Conservation (phyloP, 2,113 vertebrate species). For the Piprites chloris region DNA sequence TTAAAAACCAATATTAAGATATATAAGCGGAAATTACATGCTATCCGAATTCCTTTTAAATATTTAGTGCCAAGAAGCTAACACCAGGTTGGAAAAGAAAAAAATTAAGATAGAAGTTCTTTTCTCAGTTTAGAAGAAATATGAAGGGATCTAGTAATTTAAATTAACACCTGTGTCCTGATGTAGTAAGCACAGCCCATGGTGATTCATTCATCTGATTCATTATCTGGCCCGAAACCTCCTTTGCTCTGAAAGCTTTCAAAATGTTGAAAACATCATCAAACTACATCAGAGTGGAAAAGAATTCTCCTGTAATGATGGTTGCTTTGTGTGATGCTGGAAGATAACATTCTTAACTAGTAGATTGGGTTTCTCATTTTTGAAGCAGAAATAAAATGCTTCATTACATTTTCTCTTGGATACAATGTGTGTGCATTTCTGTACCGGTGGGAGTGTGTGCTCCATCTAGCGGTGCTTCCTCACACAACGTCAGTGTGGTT, state of each 20-base stretch:
- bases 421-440: background rate
- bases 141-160: background rate
- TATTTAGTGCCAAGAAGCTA: background rate
- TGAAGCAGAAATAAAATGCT: background rate
- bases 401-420: background rate
- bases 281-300: background rate
- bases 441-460: accelerated
- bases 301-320: background rate
- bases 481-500: background rate
- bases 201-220: background rate
- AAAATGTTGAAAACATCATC: background rate
- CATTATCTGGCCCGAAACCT: background rate
- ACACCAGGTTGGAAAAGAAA: background rate
- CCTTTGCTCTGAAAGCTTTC: background rate
- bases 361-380: background rate
- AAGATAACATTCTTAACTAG: background rate
- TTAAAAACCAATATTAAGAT: background rate
- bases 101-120: background rate
- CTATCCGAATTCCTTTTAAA: background rate
- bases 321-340: background rate
- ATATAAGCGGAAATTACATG: background rate
- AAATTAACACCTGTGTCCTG: background rate
- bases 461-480: background rate
- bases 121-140: background rate
- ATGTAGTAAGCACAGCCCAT: background rate